Conservation (phyloP, 1,140 invertebrate species). For the Papilio polyxenes region DNA sequence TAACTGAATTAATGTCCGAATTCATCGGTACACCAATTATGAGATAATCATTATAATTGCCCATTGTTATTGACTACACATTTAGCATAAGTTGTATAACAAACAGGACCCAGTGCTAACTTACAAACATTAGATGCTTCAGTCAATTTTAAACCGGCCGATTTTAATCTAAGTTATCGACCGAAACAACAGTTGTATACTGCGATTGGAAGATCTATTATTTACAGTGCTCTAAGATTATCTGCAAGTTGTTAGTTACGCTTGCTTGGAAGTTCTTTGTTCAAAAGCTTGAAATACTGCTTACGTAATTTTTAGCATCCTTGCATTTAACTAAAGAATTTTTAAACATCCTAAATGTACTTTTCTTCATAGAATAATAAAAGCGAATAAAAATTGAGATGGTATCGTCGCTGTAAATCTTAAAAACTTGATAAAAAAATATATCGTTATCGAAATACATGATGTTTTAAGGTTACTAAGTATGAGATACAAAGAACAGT, state of each 20-base stretch:
- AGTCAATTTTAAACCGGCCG: conserved; percentile 46
- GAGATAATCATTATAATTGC: conserved; percentile 34
- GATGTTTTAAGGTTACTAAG: too few relatives aligned
- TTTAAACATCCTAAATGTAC: not conserved
- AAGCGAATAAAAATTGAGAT: too few relatives aligned
- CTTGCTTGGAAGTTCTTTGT: conserved; percentile 56
- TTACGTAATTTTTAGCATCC: conserved; percentile 45
- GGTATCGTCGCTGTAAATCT: too few relatives aligned
- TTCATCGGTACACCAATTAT: conserved; percentile 11
- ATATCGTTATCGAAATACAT: too few relatives aligned
- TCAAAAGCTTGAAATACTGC: conserved; percentile 41
- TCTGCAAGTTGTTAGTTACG: conserved; percentile 62
- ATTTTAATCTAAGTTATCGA: conserved; percentile 71
- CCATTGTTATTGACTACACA: conserved; percentile 33
- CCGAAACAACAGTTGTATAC: conserved; percentile 60
- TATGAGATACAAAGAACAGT: too few relatives aligned
- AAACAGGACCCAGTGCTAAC: conserved; percentile 38
- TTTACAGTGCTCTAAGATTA: conserved; percentile 47
- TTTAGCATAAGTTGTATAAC: conserved; percentile 44
- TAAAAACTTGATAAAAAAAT: too few relatives aligned
- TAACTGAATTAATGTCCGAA: not conserved
- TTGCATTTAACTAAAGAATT: not conserved
- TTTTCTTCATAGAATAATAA: not conserved
- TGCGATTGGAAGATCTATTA: conserved; percentile 51
- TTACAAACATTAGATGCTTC: conserved; percentile 44